Percentiles rank a stretch among this genome's conserved stretches.
Evolutionary conservation across 2,888 invertebrate species (phyloP).

Genomic region (Dynastes grantii): DNA sequence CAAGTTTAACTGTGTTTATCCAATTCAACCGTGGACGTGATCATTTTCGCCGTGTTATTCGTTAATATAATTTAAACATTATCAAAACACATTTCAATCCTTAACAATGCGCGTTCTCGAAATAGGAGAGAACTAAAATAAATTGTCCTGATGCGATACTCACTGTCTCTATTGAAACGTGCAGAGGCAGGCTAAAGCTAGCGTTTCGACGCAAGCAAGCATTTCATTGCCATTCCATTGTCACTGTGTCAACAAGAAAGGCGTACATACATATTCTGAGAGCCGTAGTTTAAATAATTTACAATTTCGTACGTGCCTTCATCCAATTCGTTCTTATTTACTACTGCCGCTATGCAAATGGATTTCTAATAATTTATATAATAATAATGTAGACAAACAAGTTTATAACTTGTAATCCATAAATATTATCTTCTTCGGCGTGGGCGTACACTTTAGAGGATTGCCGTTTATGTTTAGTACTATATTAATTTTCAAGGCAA

Average conservation of each 20-base stretch:
- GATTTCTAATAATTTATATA: slow-evolving; percentile 5
- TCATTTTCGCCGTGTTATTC: background rate
- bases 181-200: background rate
- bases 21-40: background rate
- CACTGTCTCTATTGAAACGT: background rate
- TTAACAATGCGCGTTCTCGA: slow-evolving; percentile 8
- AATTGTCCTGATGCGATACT: background rate
- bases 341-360: background rate
- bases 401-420: background rate
- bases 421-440: background rate
- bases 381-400: slow-evolving; percentile 10
- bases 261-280: background rate
- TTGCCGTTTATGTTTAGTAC: background rate
- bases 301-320: background rate
- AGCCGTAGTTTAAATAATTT: slow-evolving; percentile 18
- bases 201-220: background rate
- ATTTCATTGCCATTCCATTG: slow-evolving; percentile 3
- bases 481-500: background rate
- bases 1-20: background rate
- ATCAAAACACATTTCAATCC: background rate
- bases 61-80: slow-evolving; percentile 14
- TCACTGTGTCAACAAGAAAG: background rate
- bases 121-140: slow-evolving; percentile 11
- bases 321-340: background rate
- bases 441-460: background rate